Evolutionary conservation across 1,140 invertebrate species (phyloP), one percentile per base, ranked within the genome.

Genomic region (Condylostylus longicornis): DNA sequence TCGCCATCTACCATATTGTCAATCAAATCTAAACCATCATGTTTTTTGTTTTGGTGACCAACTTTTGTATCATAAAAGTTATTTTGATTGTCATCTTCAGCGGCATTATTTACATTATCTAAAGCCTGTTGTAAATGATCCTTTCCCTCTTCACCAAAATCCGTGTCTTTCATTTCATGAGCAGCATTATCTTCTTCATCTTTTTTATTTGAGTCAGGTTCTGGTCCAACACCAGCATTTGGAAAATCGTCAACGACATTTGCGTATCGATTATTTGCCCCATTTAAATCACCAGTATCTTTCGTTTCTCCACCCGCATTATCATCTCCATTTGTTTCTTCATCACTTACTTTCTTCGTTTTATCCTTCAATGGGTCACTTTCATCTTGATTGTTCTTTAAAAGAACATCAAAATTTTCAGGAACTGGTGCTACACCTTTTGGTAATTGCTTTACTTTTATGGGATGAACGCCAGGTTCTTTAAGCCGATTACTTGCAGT

Each of bases 391-490:
- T 38, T 39, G 14, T 25, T 42, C 18, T 30, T 38, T 9, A 21
- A 35, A 3, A 2, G 33, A 18, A 35, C 44, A 14, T 58, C 53
- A 13, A 59, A 59, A 37, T 56, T 57, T 2, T 57, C 56, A 1
- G 57, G 57, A 29, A 60, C 53, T 10, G 57, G 57, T 2, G 57
- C 54, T 1, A 60, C 57, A 37, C 55, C 58, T 17, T 51, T 52
- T 5, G 56, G 57, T 32, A n/a, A n/a, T n/a, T n/a, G n/a, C n/a
- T n/a, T 53, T 58, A 25, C 49, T 50, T 12, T 54, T 51, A 4
- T 10, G 25, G 12, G 18, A 3, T 25, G 25, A 23, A 23, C 17
- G 20, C 17, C 21, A 10, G 46, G 38, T 8, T 44, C 34, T 33
- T 58, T 58, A 12, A 51, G 55, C 18, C 48, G 52, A n/a, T 46